A percentile compares a stretch with the other conserved stretches of the same genome.
Conservation (phyloP, 2,113 vertebrate species). For the Acrocephalus arundinaceus region DNA sequence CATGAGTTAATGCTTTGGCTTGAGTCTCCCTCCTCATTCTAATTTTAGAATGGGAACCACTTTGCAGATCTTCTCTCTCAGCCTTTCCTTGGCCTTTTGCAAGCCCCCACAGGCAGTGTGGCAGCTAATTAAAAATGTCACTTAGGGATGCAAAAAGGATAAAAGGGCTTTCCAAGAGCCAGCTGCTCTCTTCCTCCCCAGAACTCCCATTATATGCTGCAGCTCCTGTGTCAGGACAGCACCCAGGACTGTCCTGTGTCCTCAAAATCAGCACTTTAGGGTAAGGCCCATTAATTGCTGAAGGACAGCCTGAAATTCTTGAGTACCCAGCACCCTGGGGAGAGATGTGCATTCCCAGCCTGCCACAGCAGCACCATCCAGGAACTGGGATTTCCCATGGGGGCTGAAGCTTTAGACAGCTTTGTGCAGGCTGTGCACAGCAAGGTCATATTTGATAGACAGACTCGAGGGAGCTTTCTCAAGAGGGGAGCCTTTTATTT, state of each 20-base stretch:
- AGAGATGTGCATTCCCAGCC: not conserved
- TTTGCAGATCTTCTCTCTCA: not conserved
- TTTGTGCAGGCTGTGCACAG: not conserved
- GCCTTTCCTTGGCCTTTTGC: not conserved
- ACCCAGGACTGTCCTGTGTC: not conserved
- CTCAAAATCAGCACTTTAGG: not conserved
- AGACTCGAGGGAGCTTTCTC: not conserved
- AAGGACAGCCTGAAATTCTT: not conserved
- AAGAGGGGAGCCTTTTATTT: not conserved
- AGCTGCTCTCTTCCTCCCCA: not conserved
- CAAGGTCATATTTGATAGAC: not conserved
- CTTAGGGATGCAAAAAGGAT: not conserved
- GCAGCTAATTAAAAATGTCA: not conserved
- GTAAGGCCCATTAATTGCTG: not conserved
- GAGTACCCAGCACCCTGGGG: not conserved
- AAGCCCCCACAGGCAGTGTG: not conserved
- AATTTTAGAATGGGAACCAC: not conserved
- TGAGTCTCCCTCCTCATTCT: not conserved
- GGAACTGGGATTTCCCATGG: not conserved
- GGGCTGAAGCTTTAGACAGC: not conserved
- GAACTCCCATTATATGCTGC: accelerated
- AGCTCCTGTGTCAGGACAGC: not conserved
- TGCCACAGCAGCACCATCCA: not conserved
- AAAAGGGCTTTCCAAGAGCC: not conserved
- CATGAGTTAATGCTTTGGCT: not conserved